Evolutionary conservation across 1,140 invertebrate genomes (phyloP).

Genomic region (Nomia melanderi): DNA sequence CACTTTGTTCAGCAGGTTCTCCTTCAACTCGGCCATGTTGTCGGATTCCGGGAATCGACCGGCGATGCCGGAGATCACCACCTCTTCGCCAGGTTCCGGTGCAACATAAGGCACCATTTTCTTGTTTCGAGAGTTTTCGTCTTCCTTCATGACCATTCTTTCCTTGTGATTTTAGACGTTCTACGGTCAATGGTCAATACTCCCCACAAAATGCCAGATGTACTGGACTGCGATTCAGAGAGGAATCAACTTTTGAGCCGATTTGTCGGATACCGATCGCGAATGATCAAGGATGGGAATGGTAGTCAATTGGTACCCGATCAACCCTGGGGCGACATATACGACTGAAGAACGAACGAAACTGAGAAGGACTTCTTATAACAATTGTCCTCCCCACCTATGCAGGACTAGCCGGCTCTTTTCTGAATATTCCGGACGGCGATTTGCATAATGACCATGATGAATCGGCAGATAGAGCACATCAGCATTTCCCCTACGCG

Average conservation of each 20-base stretch:
- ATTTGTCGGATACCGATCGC: no score
- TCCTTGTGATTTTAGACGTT: no score
- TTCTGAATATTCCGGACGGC: conserved; percentile 58
- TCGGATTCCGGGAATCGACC: conserved; percentile 93
- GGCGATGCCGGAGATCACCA: conserved; percentile 91
- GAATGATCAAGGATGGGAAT: no score
- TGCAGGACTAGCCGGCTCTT: not conserved
- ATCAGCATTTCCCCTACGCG: no score
- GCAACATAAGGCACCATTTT: not conserved
- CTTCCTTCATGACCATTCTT: not conserved
- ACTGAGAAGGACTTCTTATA: conserved; percentile 67
- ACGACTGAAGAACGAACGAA: conserved; percentile 27
- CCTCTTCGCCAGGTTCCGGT: conserved; percentile 85
- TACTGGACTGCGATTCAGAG: no score
- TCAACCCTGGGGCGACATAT: not conserved
- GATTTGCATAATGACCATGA: conserved; percentile 53
- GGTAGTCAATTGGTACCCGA: not conserved
- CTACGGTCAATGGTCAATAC: no score
- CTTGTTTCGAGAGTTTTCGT: not conserved
- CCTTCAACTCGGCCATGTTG: conserved; percentile 88
- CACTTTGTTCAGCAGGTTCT: conserved; percentile 89
- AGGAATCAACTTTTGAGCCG: no score
- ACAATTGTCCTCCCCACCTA: conserved; percentile 53
- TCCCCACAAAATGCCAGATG: no score
- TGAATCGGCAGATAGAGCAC: no score